phyloP scores from a whole-genome alignment of 1,140 invertebrate genomes.

The Calephelis virginiensis region DNA sequence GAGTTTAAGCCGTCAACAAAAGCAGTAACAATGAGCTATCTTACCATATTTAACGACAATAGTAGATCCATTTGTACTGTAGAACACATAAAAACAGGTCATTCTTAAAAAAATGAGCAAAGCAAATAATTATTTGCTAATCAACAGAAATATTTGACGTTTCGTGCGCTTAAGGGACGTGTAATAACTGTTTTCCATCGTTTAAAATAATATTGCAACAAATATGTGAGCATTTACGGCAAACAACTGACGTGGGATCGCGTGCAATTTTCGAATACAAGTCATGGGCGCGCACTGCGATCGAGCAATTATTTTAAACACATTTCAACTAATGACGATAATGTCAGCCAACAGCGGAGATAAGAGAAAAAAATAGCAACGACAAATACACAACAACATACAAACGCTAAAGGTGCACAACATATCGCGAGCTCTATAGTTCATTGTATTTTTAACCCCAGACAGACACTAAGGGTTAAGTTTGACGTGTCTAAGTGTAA shows the following conservation, averaged over 20 bases:
- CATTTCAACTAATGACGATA: constrained; percentile 77
- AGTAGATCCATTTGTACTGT: no score
- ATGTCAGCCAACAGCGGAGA: constrained; percentile 64
- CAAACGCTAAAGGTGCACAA: no score
- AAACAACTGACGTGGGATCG: constrained; percentile 59
- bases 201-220: constrained; percentile 42
- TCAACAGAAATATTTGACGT: constrained; percentile 18
- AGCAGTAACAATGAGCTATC: no score
- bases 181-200: constrained; percentile 20
- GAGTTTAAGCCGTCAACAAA: no score
- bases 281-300: constrained; percentile 56
- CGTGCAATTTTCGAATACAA: constrained; percentile 72
- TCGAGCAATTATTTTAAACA: constrained; percentile 76
- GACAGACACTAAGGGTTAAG: no score
- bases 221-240: constrained; percentile 74
- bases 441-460: no score
- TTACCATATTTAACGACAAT: no score
- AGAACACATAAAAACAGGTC: no score
- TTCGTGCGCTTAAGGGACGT: constrained; percentile 8
- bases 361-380: constrained; percentile 60
- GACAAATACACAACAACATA: constrained; percentile 26
- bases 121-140: neutral
- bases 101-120: no score
- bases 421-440: no score
- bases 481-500: no score